phyloP scores from a whole-genome alignment of 2,113 vertebrate genomes.

The Hemiscyllium ocellatum region DNA sequence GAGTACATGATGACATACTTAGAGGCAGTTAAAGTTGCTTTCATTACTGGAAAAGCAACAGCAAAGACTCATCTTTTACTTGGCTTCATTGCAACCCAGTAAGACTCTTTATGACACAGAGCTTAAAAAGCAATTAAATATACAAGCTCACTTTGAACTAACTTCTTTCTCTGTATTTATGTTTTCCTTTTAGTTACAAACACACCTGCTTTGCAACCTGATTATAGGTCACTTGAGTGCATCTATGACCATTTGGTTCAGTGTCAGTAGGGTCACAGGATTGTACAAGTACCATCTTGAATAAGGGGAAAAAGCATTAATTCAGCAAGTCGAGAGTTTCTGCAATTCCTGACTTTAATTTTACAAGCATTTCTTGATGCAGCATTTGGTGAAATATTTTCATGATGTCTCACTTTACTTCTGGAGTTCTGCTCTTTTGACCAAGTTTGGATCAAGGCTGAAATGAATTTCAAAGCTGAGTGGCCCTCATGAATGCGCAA shows the following conservation, averaged over 20 bases:
- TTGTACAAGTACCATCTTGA: background rate
- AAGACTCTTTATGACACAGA: slow-evolving; percentile 8
- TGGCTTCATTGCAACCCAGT: background rate
- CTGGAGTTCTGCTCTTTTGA: background rate
- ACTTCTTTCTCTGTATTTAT: background rate
- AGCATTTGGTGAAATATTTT: background rate
- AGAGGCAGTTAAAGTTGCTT: background rate
- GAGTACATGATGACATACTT: background rate
- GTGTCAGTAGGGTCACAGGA: background rate
- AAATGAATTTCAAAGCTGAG: background rate
- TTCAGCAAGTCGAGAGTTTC: background rate
- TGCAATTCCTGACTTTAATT: background rate
- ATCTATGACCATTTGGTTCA: background rate
- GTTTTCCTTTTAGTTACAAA: background rate
- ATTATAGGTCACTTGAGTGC: background rate
- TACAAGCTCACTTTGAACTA: background rate
- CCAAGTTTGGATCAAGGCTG: background rate
- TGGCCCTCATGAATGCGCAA: background rate
- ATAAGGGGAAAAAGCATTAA: background rate
- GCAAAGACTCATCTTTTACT: background rate
- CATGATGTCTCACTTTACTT: background rate
- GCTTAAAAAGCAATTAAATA: slow-evolving; percentile 13
- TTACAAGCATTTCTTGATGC: no score
- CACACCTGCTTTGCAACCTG: slow-evolving; percentile 9
- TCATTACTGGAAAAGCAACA: background rate